Percentiles rank a stretch among this genome's conserved stretches.
phyloP scores from a whole-genome alignment of 2,797 vertebrate genomes.

The Anguilla pacifica region DNA sequence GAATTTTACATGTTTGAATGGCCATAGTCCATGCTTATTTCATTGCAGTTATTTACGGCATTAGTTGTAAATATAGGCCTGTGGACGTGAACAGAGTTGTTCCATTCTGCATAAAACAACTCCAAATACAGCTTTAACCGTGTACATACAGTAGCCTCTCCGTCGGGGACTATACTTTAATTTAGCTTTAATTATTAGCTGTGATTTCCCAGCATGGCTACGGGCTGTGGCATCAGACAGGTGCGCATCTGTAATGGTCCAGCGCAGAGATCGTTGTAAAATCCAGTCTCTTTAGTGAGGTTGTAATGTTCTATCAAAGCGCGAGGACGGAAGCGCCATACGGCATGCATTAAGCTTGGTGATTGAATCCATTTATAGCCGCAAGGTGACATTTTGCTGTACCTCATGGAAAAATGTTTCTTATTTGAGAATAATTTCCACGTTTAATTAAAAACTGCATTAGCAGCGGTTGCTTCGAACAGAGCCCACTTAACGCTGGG shows the following conservation, averaged over 20 bases:
- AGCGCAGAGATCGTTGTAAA: background rate
- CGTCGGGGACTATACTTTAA: too few relatives aligned
- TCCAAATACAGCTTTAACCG: background rate
- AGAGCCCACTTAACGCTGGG: background rate
- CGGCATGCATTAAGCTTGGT: background rate
- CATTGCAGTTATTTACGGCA: too few relatives aligned
- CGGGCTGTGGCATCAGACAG: background rate
- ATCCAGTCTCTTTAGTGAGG: background rate
- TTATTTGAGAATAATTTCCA: conserved; percentile 21
- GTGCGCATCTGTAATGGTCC: background rate
- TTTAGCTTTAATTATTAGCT: background rate
- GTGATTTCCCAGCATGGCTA: background rate
- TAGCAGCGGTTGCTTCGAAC: background rate
- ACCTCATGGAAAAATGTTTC: background rate
- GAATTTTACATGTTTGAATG: background rate
- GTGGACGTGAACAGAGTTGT: too few relatives aligned
- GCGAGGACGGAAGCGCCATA: background rate
- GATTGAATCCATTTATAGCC: conserved; percentile 12
- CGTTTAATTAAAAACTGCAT: conserved; percentile 26
- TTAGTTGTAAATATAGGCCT: too few relatives aligned
- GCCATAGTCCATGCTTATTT: too few relatives aligned
- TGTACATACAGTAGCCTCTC: background rate
- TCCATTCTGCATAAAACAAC: too few relatives aligned
- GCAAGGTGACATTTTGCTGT: conserved; percentile 17
- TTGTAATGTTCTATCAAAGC: background rate